phyloP scores from a whole-genome alignment of 2,888 invertebrate species.

The Brachyopa scutellaris region DNA sequence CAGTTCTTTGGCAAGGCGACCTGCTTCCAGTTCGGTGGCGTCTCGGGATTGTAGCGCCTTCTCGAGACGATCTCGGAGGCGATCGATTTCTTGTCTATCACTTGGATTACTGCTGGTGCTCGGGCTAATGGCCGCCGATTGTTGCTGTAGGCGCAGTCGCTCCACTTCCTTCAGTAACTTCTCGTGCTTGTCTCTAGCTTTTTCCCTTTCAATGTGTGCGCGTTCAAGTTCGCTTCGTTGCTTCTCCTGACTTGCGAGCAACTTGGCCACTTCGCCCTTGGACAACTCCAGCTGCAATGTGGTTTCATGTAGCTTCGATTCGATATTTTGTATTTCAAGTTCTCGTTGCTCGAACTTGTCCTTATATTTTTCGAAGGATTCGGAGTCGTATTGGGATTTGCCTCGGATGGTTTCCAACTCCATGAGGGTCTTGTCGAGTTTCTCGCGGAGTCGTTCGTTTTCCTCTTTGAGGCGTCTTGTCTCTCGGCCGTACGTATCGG shows the following conservation, averaged over 20 bases:
- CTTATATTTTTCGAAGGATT: constrained; percentile 88
- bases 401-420: constrained; percentile 91
- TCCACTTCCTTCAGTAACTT: constrained; percentile 87
- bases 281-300: constrained; percentile 91
- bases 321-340: constrained; percentile 89
- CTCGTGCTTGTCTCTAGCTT: constrained; percentile 92
- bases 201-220: constrained; percentile 94
- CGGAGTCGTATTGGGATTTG: constrained; percentile 90
- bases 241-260: constrained; percentile 89
- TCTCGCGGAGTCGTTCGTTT: constrained; percentile 90
- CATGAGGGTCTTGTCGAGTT: constrained; percentile 90
- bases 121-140: constrained; percentile 82
- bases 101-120: constrained; percentile 83
- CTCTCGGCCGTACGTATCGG: constrained; percentile 90
- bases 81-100: constrained; percentile 90
- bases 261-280: constrained; percentile 89
- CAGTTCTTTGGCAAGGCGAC: constrained; percentile 91
- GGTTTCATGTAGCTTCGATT: constrained; percentile 89
- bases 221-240: constrained; percentile 91
- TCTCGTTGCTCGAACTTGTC: constrained; percentile 90
- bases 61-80: constrained; percentile 92
- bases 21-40: constrained; percentile 92
- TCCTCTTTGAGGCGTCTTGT: constrained; percentile 90
- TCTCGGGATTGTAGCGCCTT: constrained; percentile 89
- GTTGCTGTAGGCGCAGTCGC: constrained; percentile 83